A percentile compares a stretch with the other conserved stretches of the same genome.
Conservation (phyloP, 2,113 vertebrate genomes). For the Myocastor coypus region DNA sequence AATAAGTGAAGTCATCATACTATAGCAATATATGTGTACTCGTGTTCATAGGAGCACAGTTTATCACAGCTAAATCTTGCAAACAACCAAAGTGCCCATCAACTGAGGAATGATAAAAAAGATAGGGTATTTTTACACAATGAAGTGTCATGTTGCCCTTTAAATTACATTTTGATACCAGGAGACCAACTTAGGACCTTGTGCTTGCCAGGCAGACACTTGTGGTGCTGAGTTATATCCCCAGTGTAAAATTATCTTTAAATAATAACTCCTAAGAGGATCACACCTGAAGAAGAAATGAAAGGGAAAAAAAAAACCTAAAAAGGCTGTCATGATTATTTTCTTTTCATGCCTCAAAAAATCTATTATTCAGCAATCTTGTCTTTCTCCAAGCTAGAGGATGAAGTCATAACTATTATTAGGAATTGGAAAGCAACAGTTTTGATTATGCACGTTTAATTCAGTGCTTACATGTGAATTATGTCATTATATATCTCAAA, state of each 20-base stretch:
- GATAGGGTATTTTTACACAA: too few species aligned
- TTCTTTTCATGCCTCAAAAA: conserved; percentile 73
- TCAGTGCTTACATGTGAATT: conserved; percentile 20
- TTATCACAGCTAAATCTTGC: too few species aligned
- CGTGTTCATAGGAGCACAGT: too few species aligned
- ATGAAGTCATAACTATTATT: conserved; percentile 6
- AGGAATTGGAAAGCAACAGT: background rate
- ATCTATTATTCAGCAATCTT: conserved; percentile 68
- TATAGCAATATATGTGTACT: too few species aligned
- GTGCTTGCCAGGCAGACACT: too few species aligned
- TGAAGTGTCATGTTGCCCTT: too few species aligned
- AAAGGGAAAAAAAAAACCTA: conserved; percentile 73
- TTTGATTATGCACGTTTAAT: conserved; percentile 48
- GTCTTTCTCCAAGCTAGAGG: conserved; percentile 38
- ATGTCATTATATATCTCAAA: background rate
- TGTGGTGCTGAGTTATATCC: too few species aligned
- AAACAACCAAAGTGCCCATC: too few species aligned
- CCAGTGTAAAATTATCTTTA: background rate
- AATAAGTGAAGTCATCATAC: too few species aligned
- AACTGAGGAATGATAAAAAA: too few species aligned
- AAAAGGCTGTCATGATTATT: conserved; percentile 62
- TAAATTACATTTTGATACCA: too few species aligned
- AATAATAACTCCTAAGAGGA: conserved; percentile 44
- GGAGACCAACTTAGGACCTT: too few species aligned
- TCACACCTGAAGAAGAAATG: conserved; percentile 61